Evolutionary conservation across 1,140 invertebrate species (phyloP).

Genomic region (Rhopalosiphum padi): DNA sequence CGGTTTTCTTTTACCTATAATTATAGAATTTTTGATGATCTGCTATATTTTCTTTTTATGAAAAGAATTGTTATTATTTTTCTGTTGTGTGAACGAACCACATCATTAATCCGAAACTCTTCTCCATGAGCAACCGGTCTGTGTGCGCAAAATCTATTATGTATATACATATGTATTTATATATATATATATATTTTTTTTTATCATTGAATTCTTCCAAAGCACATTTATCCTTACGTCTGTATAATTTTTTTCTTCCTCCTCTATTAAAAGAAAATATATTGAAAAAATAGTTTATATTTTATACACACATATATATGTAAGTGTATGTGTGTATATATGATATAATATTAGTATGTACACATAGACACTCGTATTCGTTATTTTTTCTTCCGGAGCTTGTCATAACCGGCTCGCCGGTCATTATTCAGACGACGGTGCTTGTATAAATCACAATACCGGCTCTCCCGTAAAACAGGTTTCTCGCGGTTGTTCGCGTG

Average conservation of each 20-base stretch:
- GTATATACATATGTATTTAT: background rate
- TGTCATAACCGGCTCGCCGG: conserved; percentile 54
- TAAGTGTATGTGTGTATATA: background rate
- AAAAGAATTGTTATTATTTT: conserved; percentile 35
- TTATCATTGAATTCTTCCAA: conserved; percentile 6
- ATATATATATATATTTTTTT: background rate
- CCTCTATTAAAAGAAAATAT: conserved; percentile 25
- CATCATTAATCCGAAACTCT: conserved; percentile 55
- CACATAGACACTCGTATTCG: background rate
- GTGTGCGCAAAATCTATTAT: conserved; percentile 42
- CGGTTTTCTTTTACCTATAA: background rate
- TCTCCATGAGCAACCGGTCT: conserved; percentile 47
- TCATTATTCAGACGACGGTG: conserved; percentile 56
- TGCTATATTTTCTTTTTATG: background rate
- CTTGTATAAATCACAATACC: conserved; percentile 55
- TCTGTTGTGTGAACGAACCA: conserved; percentile 21
- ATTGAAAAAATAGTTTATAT: conserved; percentile 44
- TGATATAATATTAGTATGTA: conserved; percentile 50
- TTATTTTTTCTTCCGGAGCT: conserved; percentile 55
- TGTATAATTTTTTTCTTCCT: background rate
- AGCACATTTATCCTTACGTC: conserved; percentile 29
- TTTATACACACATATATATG: background rate
- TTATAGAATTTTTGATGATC: background rate
- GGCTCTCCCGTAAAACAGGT: conserved; percentile 41
- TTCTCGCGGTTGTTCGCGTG: conserved; percentile 49